These are phyloP conservation scores for Phaenicophaeus curvirostris DNA, from an alignment of 2,797 vertebrate genomes.

Conservation along the genomic window DNA sequence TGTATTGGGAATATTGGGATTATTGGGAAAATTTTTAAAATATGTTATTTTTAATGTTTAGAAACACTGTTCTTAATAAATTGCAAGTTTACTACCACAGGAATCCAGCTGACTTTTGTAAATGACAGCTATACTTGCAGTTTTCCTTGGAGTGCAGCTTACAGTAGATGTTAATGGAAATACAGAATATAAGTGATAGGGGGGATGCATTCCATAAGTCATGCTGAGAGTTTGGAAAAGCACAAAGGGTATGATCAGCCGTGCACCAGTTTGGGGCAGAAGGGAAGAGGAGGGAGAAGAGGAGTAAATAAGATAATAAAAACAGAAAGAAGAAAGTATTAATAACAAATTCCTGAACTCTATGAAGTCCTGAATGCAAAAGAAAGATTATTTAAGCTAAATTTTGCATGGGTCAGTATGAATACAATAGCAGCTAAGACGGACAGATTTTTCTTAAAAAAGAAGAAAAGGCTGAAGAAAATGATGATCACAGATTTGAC, in stretches of 20 bases:
- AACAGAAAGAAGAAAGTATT: fast-evolving
- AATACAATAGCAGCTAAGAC: neutral
- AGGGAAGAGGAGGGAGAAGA: neutral
- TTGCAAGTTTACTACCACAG: neutral
- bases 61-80: neutral
- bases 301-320: neutral
- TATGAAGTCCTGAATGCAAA: neutral
- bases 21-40: neutral
- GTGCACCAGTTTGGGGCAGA: neutral
- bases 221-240: neutral
- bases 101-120: neutral
- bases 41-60: neutral
- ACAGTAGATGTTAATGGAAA: neutral
- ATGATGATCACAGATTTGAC: neutral
- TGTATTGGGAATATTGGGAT: no score
- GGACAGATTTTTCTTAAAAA: no score
- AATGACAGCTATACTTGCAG: neutral
- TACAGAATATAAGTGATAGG: neutral
- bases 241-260: neutral
- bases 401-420: neutral
- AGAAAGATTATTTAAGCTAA: neutral
- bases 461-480: neutral
- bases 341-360: neutral
- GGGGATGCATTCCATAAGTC: neutral
- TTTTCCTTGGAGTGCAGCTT: neutral